Evolutionary conservation across 2,888 invertebrate genomes (phyloP), one percentile per base, ranked within the genome.

Genomic region (Tachystola acroxantha): DNA sequence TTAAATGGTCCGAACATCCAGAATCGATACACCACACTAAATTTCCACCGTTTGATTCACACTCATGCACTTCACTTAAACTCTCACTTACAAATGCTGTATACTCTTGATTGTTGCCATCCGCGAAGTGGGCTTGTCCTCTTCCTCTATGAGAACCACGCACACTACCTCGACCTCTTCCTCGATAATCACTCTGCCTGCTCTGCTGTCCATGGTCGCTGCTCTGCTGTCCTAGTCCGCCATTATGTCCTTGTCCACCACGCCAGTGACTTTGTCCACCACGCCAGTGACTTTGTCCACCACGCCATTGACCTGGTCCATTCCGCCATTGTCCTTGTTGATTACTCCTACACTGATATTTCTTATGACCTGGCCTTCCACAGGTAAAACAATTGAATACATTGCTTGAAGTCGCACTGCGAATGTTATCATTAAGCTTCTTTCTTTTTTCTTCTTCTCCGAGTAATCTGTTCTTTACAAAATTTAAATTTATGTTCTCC

Each of bases 381-480:
- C 27, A 32, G 2, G 5, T 4, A 26, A 20, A 37, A n/a, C 37
- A 37, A 3, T 7, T 20, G 14, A 20, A 20, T 10, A 28, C 32
- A 19, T 6, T 12, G 9, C 6, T 10, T n/a, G n/a, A n/a, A n/a
- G 10, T 7, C 3, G 1, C 10, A 1, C 10, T 10, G 19, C 7
- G 13, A 4, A 20, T 20, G n/a, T n/a, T n/a, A 4, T 19, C 10
- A 10, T 32, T 22, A 2, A 2, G 2, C n/a, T n/a, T n/a, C n/a
- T 37, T 41, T 10, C 32, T 32, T 24, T 37, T 37, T 25, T 41
- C 37, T 20, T 41, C 41, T 28, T 37, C 37, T 10, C 32, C 41
- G 2, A 41, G 28, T 7, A 41, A 24, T n/a, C 37, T 26, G n/a
- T 41, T 32, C 12, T 41, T 37, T 26, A 37, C 32, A 11, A 31